These are phyloP conservation scores for Xenopus laevis DNA, from an alignment of 2,113 vertebrate species.

Conservation along the genomic window DNA sequence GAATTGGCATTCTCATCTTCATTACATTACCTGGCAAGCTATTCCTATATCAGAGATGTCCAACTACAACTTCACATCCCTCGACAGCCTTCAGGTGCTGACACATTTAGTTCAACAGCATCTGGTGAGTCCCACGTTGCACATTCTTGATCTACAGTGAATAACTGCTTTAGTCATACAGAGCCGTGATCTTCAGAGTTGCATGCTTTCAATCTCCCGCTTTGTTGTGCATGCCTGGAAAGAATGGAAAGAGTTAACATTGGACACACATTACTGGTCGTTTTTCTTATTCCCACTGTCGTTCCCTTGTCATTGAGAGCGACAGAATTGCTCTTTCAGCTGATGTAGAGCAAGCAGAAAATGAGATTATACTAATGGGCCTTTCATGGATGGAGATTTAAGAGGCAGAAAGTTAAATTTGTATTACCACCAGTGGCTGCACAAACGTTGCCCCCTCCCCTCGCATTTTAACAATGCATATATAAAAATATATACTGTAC, in stretches of 20 bases:
- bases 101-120: no score
- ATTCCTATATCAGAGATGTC: no score
- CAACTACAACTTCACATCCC: no score
- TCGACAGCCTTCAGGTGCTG: no score
- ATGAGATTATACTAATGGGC: conserved; percentile 53
- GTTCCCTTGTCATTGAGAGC: conserved; percentile 47
- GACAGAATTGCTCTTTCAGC: conserved; percentile 48
- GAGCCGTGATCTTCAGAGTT: no score
- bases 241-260: conserved; percentile 35
- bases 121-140: no score
- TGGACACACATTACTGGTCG: conserved; percentile 41
- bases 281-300: conserved; percentile 47
- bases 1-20: no score
- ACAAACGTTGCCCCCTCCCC: conserved; percentile 20
- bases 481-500: conserved; percentile 14
- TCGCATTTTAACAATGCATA: conserved; percentile 40
- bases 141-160: no score
- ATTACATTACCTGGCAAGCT: no score
- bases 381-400: conserved; percentile 54
- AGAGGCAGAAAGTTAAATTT: conserved; percentile 52
- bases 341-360: conserved; percentile 49
- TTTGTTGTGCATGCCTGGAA: neutral
- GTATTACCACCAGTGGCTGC: conserved; percentile 47
- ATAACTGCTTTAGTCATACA: no score
- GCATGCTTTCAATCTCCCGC: no score